Evolutionary conservation across 2,888 invertebrate species (phyloP).

Genomic region (Scaptomyza flava): DNA sequence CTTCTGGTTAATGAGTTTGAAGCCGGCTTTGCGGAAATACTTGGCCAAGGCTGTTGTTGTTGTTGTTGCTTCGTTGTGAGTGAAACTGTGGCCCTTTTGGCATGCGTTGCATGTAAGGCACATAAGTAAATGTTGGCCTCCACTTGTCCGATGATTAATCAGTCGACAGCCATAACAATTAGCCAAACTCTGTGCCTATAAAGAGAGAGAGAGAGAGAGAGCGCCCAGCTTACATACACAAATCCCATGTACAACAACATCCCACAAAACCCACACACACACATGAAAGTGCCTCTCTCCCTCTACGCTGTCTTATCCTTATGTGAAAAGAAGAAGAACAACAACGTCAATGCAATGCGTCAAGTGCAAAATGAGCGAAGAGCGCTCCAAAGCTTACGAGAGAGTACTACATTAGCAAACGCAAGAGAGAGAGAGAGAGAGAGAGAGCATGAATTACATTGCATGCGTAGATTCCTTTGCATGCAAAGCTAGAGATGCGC

Average conservation of each 20-base stretch:
- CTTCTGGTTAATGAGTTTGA: slow-evolving; percentile 6
- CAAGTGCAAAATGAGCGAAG: slow-evolving; percentile 26
- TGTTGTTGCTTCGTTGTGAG: slow-evolving; percentile 3
- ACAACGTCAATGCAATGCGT: slow-evolving; percentile 21
- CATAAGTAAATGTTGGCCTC: slow-evolving; percentile 32
- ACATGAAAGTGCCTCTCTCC: slow-evolving; percentile 15
- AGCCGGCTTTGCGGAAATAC: slow-evolving; percentile 45
- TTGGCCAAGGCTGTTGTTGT: slow-evolving; percentile 44
- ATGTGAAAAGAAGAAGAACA: neutral
- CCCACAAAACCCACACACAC: slow-evolving; percentile 34
- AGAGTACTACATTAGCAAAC: neutral
- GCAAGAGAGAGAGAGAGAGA: neutral
- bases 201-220: neutral
- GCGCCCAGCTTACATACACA: slow-evolving; percentile 7
- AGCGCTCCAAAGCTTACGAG: slow-evolving; percentile 23
- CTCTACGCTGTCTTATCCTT: slow-evolving; percentile 10
- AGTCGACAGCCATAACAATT: slow-evolving; percentile 36
- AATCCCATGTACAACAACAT: neutral
- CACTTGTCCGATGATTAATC: slow-evolving; percentile 61
- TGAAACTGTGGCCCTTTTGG: slow-evolving; percentile 52
- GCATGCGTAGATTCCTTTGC: slow-evolving; percentile 28
- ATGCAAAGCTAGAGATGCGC: slow-evolving; percentile 17
- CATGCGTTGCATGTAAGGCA: slow-evolving; percentile 47
- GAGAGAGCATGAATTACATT: neutral
- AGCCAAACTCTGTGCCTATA: slow-evolving; percentile 6